Evolutionary conservation across 2,113 vertebrate species (phyloP).

Genomic region (Microtus oregoni): DNA sequence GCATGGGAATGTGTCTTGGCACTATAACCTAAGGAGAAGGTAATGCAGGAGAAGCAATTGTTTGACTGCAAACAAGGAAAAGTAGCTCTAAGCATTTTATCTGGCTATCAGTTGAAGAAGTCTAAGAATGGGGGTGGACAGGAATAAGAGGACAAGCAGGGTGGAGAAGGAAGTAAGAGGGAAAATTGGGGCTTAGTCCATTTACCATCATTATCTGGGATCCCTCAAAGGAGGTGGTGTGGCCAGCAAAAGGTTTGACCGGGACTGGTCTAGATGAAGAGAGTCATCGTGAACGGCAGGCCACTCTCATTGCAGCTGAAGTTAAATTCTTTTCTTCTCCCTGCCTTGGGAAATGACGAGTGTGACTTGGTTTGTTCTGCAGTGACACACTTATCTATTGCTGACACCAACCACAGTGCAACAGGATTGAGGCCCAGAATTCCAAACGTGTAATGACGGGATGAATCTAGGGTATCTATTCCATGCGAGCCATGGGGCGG

Average conservation of each 20-base stretch:
- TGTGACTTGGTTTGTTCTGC: background rate
- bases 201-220: constrained; percentile 7
- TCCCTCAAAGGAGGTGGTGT: background rate
- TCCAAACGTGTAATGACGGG: background rate
- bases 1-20: background rate
- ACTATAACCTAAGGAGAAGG: background rate
- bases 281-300: background rate
- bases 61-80: background rate
- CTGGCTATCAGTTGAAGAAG: background rate
- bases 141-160: background rate
- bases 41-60: background rate
- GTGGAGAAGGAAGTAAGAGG: background rate
- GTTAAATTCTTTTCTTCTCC: background rate
- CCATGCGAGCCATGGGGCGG: background rate
- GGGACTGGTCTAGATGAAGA: background rate
- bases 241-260: background rate
- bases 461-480: background rate
- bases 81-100: background rate
- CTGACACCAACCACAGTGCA: background rate
- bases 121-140: background rate
- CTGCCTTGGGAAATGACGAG: background rate
- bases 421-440: background rate
- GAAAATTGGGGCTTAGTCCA: background rate
- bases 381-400: background rate
- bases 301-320: background rate